Evolutionary conservation across 2,888 invertebrate genomes (phyloP).

Genomic region (Doris montereyensis): DNA sequence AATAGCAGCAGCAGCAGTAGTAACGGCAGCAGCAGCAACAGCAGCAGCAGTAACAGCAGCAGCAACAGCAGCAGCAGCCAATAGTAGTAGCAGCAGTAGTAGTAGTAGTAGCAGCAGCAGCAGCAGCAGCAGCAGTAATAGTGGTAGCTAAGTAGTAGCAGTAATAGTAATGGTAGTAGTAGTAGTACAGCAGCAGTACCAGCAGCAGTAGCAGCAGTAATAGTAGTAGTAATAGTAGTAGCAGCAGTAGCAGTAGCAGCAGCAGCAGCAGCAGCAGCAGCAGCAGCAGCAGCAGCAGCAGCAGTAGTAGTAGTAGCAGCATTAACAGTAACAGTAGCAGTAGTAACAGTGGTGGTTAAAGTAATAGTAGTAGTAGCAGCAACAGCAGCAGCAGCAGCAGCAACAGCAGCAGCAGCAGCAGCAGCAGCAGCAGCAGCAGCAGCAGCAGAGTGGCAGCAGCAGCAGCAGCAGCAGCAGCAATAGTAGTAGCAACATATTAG

Average conservation of each 20-base stretch:
- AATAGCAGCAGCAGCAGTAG: conserved; percentile 29
- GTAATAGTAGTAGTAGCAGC: conserved; percentile 25
- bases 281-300: conserved; percentile 16
- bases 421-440: conserved; percentile 19
- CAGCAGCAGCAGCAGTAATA: too few relatives aligned
- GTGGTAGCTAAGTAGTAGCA: too few relatives aligned
- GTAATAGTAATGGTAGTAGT: conserved; percentile 22
- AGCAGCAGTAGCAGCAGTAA: neutral
- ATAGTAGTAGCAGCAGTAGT: conserved; percentile 15
- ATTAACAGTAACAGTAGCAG: too few relatives aligned
- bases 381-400: conserved; percentile 25
- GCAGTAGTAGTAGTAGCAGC: conserved; percentile 25
- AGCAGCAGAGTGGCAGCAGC: conserved; percentile 16
- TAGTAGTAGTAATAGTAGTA: conserved; percentile 22
- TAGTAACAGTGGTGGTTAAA: too few relatives aligned
- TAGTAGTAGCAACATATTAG: too few relatives aligned
- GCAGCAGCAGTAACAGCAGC: conserved; percentile 12
- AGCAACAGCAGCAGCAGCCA: conserved; percentile 16
- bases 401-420: conserved; percentile 3
- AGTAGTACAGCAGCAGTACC: too few relatives aligned
- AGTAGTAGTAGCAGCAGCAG: conserved; percentile 23
- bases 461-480: conserved; percentile 27
- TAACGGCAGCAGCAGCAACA: conserved; percentile 24
- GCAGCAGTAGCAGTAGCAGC: conserved; percentile 29
- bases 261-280: conserved; percentile 14